Percentiles rank a stretch among this genome's conserved stretches.
Conservation (phyloP, 1,140 invertebrate species). For the Drosophila repletoides region DNA sequence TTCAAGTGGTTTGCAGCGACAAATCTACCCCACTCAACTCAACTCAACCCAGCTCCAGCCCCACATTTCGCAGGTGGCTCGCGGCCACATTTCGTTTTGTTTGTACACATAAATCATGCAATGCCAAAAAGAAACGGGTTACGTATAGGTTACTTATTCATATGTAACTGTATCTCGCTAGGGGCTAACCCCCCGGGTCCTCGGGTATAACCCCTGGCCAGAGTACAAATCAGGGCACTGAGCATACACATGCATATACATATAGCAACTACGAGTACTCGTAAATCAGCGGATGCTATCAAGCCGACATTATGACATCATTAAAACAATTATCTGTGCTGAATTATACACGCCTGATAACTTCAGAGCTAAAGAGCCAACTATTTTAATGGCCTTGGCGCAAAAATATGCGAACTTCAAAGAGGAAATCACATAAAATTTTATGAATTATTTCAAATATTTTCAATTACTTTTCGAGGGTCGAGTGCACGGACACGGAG, state of each 20-base stretch:
- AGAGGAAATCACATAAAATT: slow-evolving; percentile 73
- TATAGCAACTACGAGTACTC: no score
- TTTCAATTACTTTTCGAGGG: slow-evolving; percentile 66
- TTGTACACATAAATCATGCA: slow-evolving; percentile 70
- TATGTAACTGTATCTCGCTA: slow-evolving; percentile 38
- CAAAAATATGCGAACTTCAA: slow-evolving; percentile 46
- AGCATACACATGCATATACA: slow-evolving; percentile 1
- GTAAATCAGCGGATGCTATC: slow-evolving; percentile 69
- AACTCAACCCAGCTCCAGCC: slow-evolving; percentile 4
- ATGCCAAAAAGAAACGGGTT: slow-evolving; percentile 64
- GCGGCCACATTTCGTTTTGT: slow-evolving; percentile 32
- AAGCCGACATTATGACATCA: slow-evolving; percentile 70
- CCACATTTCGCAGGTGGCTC: slow-evolving; percentile 48
- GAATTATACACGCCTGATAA: slow-evolving; percentile 57
- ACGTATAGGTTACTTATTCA: slow-evolving; percentile 41
- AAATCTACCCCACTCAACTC: slow-evolving; percentile 22
- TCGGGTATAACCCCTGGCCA: background rate
- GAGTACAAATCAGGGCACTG: slow-evolving; percentile 12
- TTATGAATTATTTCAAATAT: slow-evolving; percentile 80
- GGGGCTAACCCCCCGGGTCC: slow-evolving; percentile 37
- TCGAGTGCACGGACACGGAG: slow-evolving; percentile 26
- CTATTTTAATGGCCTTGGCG: slow-evolving; percentile 50
- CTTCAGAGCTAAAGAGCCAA: slow-evolving; percentile 28
- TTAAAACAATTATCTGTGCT: slow-evolving; percentile 75
- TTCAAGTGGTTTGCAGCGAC: slow-evolving; percentile 70